Evolutionary conservation across 2,113 vertebrate species (phyloP).

Genomic region (Xyliphius kryptos): DNA sequence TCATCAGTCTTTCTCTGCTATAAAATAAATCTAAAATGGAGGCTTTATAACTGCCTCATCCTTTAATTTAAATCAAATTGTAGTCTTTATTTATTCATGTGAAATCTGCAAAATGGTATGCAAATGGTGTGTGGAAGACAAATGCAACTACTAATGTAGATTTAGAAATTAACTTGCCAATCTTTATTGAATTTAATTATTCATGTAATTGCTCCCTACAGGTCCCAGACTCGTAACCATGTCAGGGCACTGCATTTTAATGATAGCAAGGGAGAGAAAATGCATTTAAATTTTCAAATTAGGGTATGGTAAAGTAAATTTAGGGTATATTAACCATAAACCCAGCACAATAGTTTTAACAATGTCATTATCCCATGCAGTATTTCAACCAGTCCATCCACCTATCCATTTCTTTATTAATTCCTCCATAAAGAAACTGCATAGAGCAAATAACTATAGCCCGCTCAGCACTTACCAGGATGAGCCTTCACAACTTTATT

Average conservation of each 20-base stretch:
- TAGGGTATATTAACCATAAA: neutral
- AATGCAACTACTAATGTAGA: neutral
- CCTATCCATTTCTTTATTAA: neutral
- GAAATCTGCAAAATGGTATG: neutral
- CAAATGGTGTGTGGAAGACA: neutral
- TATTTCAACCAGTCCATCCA: too few relatives aligned
- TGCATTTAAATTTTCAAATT: neutral
- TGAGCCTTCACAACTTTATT: neutral
- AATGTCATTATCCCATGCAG: neutral
- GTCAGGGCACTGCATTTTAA: neutral
- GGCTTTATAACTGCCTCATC: neutral
- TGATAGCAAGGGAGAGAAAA: neutral
- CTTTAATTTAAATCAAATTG: constrained; percentile 1
- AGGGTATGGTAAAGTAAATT: neutral
- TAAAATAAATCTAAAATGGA: constrained; percentile 5
- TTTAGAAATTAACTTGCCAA: constrained; percentile 19
- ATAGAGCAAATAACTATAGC: neutral
- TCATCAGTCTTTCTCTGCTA: neutral
- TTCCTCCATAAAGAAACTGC: neutral
- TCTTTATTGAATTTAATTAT: constrained; percentile 40
- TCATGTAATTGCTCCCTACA: constrained; percentile 25
- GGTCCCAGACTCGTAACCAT: constrained; percentile 13
- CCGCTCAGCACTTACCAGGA: neutral
- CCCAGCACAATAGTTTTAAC: constrained; percentile 15
- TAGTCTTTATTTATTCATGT: constrained; percentile 10